Evolutionary conservation across 1,140 invertebrate genomes (phyloP).

Genomic region (Pogonomyrmex californicus): DNA sequence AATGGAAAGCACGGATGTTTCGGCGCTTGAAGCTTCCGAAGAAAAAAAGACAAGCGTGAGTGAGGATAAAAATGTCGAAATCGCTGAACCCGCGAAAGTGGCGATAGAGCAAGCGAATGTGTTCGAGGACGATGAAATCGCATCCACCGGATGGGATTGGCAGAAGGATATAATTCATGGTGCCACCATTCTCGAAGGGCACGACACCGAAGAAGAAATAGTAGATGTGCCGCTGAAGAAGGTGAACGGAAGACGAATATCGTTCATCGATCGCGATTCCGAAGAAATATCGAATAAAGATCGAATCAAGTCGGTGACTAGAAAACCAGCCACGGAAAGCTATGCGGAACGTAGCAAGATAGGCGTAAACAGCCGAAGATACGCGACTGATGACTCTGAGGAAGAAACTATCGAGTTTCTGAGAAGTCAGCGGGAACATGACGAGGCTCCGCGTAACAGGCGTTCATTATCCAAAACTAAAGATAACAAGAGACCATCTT

Average conservation of each 20-base stretch:
- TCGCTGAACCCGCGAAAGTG: constrained; percentile 15
- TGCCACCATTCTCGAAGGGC: background rate
- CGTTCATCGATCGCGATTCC: constrained; percentile 74
- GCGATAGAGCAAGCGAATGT: constrained; percentile 7
- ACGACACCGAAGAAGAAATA: constrained; percentile 58
- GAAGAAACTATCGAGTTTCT: constrained; percentile 44
- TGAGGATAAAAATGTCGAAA: constrained; percentile 14
- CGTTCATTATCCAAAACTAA: constrained; percentile 71
- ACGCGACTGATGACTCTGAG: constrained; percentile 36
- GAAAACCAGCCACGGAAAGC: constrained; percentile 59
- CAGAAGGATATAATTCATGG: constrained; percentile 64
- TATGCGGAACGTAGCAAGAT: constrained; percentile 55
- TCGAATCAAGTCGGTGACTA: constrained; percentile 16
- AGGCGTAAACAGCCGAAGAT: constrained; percentile 66
- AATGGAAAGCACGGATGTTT: constrained; percentile 80
- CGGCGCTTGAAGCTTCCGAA: constrained; percentile 23
- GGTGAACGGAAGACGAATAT: constrained; percentile 62
- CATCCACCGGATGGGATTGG: constrained; percentile 66
- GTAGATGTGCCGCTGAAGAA: constrained; percentile 63
- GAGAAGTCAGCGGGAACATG: constrained; percentile 56
- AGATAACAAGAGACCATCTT: constrained; percentile 56
- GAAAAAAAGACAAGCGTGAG: constrained; percentile 36
- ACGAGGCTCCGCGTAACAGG: constrained; percentile 72
- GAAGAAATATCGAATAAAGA: constrained; percentile 62
- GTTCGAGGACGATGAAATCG: constrained; percentile 66